Evolutionary conservation across 2,888 invertebrate species (phyloP).

Genomic region (Chaetogeoica ovagalla): DNA sequence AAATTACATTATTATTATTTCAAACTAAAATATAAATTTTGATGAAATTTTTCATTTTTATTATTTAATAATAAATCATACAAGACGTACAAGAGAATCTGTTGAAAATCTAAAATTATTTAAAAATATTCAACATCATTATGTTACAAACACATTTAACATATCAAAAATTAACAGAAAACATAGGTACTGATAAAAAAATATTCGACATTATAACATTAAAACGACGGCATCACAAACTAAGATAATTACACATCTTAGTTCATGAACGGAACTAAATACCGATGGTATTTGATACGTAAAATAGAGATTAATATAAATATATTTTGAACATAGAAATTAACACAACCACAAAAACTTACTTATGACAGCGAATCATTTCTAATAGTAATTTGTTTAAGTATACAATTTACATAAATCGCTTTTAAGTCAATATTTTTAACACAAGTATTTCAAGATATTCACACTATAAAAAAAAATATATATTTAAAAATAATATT

Average conservation of each 20-base stretch:
- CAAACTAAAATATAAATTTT: background rate
- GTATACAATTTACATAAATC: constrained; percentile 5
- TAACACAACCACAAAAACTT: constrained; percentile 21
- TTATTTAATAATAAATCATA: background rate
- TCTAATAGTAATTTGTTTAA: background rate
- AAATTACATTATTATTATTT: background rate
- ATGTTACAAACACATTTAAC: background rate
- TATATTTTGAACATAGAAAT: constrained; percentile 18
- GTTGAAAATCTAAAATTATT: background rate
- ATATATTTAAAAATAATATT: constrained; percentile 25
- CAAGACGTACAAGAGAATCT: background rate
- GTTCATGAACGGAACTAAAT: background rate
- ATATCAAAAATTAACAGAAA: constrained; percentile 27
- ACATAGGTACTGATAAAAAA: constrained; percentile 28
- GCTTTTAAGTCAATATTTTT: constrained; percentile 2
- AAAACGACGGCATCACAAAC: background rate
- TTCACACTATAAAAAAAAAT: constrained; percentile 3
- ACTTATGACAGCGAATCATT: background rate
- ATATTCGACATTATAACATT: constrained; percentile 28
- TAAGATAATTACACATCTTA: too few relatives aligned
- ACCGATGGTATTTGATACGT: background rate
- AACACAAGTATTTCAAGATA: background rate
- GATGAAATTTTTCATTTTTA: background rate
- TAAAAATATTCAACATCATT: background rate
- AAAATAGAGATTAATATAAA: constrained; percentile 13